A percentile compares a stretch with the other conserved stretches of the same genome.
Conservation (phyloP, 2,113 vertebrate genomes). For the Aix galericulata region DNA sequence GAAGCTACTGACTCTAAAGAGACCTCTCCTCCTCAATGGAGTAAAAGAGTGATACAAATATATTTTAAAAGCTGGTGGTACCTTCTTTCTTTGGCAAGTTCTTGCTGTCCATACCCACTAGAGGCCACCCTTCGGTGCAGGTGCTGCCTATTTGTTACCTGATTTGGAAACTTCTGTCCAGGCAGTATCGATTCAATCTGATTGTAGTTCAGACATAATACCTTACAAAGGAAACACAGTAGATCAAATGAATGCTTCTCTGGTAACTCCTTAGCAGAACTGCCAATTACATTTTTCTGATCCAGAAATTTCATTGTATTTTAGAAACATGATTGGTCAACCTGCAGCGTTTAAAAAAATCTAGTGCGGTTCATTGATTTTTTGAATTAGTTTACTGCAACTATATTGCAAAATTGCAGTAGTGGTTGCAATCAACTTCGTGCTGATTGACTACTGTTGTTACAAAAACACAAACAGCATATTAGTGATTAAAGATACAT, state of each 20-base stretch:
- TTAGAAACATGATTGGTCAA: not conserved
- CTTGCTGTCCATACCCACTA: slow-evolving; percentile 84
- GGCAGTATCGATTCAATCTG: slow-evolving; percentile 87
- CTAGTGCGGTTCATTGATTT: not conserved
- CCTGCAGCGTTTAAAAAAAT: not conserved
- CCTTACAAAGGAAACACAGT: slow-evolving; percentile 65
- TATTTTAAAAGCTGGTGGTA: slow-evolving; percentile 36
- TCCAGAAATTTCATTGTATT: not conserved
- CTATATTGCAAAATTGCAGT: not conserved
- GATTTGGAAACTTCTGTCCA: slow-evolving; percentile 76
- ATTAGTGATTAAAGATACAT: not conserved
- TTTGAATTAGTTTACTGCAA: not conserved
- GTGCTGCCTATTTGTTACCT: slow-evolving; percentile 81
- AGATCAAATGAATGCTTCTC: slow-evolving; percentile 8
- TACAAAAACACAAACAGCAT: not conserved
- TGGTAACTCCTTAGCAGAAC: not conserved
- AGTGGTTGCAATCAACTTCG: not conserved
- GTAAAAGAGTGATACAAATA: not conserved
- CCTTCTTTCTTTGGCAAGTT: slow-evolving; percentile 75
- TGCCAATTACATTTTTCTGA: not conserved
- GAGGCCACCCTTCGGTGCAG: slow-evolving; percentile 85
- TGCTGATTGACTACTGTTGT: not conserved
- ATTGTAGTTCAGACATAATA: slow-evolving; percentile 84
- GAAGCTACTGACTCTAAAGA: not conserved
- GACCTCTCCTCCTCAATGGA: not conserved